phyloP scores from a whole-genome alignment of 2,888 invertebrate genomes.

The Tetranychus piercei region DNA sequence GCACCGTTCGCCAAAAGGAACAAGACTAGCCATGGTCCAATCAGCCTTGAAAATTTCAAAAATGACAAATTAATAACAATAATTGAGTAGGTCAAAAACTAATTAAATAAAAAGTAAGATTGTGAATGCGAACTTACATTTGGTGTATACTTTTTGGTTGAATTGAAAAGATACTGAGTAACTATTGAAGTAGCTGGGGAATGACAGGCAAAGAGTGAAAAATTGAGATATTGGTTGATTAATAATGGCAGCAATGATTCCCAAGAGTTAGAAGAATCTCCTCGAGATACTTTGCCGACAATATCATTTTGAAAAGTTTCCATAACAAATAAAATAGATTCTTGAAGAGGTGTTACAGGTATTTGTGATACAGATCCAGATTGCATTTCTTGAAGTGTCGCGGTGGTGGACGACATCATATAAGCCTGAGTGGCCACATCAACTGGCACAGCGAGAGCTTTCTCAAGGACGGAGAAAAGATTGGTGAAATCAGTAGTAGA shows the following conservation, averaged over 20 bases:
- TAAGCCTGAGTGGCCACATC: conserved; percentile 40
- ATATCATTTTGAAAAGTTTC: conserved; percentile 60
- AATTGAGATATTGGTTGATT: conserved; percentile 46
- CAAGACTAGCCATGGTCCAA: conserved; percentile 47
- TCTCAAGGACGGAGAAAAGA: conserved; percentile 55
- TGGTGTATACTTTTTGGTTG: background rate
- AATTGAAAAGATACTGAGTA: background rate
- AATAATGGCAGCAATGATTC: conserved; percentile 48
- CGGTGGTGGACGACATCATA: conserved; percentile 7
- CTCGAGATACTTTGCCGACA: conserved; percentile 10
- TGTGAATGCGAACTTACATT: background rate
- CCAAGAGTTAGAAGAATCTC: background rate
- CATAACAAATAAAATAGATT: conserved; percentile 63
- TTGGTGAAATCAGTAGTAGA: conserved; percentile 47
- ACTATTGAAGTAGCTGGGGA: conserved; percentile 34
- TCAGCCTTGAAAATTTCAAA: background rate
- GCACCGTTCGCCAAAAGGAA: conserved; percentile 66
- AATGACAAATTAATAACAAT: background rate
- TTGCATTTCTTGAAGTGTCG: background rate
- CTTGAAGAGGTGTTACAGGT: conserved; percentile 55
- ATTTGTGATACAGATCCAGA: background rate
- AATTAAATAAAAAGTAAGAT: background rate
- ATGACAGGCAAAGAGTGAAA: conserved; percentile 51
- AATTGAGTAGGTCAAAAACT: background rate
- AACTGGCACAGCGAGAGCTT: conserved; percentile 58